Conservation (phyloP, 2,113 vertebrate species). For the Rhinoptilus africanus region DNA sequence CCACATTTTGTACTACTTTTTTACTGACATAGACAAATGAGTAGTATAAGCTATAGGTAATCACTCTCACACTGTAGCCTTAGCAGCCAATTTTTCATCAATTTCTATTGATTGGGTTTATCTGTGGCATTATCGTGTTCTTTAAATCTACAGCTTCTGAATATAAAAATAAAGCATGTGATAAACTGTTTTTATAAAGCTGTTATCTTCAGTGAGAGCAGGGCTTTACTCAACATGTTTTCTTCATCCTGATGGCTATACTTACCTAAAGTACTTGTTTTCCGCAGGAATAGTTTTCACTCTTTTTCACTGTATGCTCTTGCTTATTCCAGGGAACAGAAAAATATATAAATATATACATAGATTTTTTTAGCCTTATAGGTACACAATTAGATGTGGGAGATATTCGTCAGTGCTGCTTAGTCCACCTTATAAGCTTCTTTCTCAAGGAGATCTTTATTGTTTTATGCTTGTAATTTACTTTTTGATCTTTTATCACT, state of each 20-base stretch:
- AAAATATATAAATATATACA: background rate
- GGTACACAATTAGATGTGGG: background rate
- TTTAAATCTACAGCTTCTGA: background rate
- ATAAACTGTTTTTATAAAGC: background rate
- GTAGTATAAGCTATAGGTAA: background rate
- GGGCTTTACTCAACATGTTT: background rate
- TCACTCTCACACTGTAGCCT: background rate
- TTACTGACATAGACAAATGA: background rate
- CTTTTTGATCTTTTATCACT: background rate
- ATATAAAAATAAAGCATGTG: background rate
- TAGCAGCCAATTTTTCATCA: background rate
- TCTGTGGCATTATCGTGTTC: background rate
- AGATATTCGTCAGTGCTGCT: background rate
- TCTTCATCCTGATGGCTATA: background rate
- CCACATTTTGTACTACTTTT: slow-evolving; percentile 26
- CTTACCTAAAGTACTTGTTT: background rate
- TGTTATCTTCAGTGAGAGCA: background rate
- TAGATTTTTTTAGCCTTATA: background rate
- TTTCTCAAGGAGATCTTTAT: background rate
- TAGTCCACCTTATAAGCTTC: background rate
- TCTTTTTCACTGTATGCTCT: background rate
- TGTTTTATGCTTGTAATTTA: background rate
- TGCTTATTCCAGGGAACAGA: background rate
- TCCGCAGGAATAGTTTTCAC: background rate
- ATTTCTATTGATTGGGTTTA: background rate